phyloP scores from a whole-genome alignment of 92 coral and sea anemone genomes.

The Nematostella vectensis region DNA sequence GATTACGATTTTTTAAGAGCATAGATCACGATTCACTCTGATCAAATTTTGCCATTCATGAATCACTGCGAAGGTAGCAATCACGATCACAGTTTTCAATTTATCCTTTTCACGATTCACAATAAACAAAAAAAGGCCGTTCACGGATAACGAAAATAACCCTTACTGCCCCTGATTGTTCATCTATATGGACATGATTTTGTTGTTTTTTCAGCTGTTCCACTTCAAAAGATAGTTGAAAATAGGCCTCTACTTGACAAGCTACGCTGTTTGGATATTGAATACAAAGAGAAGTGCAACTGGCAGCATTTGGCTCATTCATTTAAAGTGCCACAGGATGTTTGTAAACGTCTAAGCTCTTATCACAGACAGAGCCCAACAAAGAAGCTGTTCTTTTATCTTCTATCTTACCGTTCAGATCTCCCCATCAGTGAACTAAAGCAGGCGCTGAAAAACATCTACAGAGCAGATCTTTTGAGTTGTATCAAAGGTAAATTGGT shows the following conservation, averaged over 20 bases:
- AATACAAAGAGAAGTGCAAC: neutral
- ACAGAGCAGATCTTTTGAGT: slow-evolving; percentile 2
- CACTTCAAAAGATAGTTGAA: neutral
- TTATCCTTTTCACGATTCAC: no score
- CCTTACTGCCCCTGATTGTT: no score
- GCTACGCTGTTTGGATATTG: slow-evolving; percentile 8
- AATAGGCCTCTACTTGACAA: neutral
- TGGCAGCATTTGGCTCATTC: slow-evolving; percentile 14
- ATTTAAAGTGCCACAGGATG: neutral
- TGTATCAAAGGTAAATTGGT: neutral
- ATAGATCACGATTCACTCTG: no score
- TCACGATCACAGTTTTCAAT: no score
- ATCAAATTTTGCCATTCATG: no score
- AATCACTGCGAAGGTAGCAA: no score
- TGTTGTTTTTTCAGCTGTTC: no score
- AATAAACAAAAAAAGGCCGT: no score
- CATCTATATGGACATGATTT: no score
- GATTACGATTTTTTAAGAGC: no score
- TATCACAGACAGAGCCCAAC: slow-evolving; percentile 13
- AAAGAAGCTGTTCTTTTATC: slow-evolving; percentile 4
- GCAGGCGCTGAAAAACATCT: neutral
- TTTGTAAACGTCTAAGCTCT: neutral
- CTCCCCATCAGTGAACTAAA: slow-evolving; percentile 1
- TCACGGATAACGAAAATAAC: no score
- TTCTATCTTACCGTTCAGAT: neutral